These are phyloP conservation scores for Forbesichthys papilliferus DNA, from an alignment of 2,113 vertebrate genomes.

Conservation along the genomic window DNA sequence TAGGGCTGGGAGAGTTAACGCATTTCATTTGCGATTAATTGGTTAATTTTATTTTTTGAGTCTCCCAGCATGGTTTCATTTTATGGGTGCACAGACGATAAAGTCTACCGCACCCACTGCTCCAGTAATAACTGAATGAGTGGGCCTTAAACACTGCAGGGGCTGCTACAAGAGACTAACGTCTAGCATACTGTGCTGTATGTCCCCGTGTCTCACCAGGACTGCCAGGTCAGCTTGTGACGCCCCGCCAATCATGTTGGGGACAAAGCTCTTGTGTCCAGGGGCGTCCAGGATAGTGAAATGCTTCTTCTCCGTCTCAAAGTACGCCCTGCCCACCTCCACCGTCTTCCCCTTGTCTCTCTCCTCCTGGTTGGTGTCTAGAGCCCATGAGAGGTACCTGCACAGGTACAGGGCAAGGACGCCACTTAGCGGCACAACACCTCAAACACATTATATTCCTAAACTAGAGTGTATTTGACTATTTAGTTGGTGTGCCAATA, in stretches of 20 bases:
- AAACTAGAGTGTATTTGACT: too few relatives aligned
- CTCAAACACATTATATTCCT: too few relatives aligned
- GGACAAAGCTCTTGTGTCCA: constrained; percentile 98
- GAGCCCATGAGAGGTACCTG: constrained; percentile 98
- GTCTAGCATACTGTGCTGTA: background rate
- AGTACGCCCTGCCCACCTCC: constrained; percentile 97
- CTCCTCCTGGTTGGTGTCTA: constrained; percentile 99
- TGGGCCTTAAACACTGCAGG: background rate
- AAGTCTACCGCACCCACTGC: too few relatives aligned
- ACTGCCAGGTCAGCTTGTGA: constrained; percentile 98
- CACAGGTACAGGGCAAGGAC: background rate
- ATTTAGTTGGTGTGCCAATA: too few relatives aligned
- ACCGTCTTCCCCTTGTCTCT: constrained; percentile 99
- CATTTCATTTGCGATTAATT: too few relatives aligned
- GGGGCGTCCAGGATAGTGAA: constrained; percentile 99
- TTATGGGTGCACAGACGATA: too few relatives aligned
- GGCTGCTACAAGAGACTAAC: background rate
- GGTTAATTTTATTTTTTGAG: too few relatives aligned
- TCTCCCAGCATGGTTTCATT: too few relatives aligned
- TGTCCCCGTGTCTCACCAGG: constrained; percentile 80
- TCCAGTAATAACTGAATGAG: too few relatives aligned
- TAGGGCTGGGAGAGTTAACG: too few relatives aligned
- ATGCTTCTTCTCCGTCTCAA: constrained; percentile 98
- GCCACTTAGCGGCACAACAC: too few relatives aligned
- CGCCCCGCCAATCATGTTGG: constrained; percentile 98